These are phyloP conservation scores for Amazonetta brasiliensis DNA, from an alignment of 2,797 vertebrate genomes.

Conservation along the genomic window DNA sequence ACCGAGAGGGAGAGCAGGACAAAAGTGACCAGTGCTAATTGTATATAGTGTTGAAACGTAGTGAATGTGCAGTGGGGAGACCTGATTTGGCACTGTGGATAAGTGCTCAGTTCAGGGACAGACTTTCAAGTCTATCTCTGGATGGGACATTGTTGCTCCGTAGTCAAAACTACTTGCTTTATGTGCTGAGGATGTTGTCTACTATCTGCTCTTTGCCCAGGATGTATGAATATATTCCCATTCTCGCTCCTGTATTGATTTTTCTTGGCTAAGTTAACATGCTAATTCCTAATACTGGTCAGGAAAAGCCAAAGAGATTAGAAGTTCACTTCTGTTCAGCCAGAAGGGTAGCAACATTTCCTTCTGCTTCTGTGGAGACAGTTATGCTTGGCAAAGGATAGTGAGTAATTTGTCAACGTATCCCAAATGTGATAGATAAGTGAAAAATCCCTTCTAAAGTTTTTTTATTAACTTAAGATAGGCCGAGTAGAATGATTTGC, in stretches of 20 bases:
- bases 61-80: background rate
- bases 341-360: constrained; percentile 51
- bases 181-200: constrained; percentile 19
- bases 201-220: constrained; percentile 37
- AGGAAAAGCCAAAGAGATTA: constrained; percentile 64
- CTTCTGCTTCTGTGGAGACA: constrained; percentile 58
- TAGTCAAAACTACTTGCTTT: constrained; percentile 1
- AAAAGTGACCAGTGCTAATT: background rate
- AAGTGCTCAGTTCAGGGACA: background rate
- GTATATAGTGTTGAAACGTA: background rate
- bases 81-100: background rate
- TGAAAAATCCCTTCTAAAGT: constrained; percentile 41
- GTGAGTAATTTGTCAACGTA: background rate
- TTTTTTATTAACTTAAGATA: constrained; percentile 25
- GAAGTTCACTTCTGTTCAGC: constrained; percentile 40
- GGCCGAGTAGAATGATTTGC: constrained; percentile 1
- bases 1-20: background rate
- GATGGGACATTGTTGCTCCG: background rate
- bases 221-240: constrained; percentile 1
- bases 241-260: constrained; percentile 55
- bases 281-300: constrained; percentile 51
- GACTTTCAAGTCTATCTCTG: background rate
- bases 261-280: constrained; percentile 54
- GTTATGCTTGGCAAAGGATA: constrained; percentile 58
- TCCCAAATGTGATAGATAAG: constrained; percentile 35